Evolutionary conservation across 2,113 vertebrate species (phyloP).

Genomic region (Anarhynchus alexandrinus): DNA sequence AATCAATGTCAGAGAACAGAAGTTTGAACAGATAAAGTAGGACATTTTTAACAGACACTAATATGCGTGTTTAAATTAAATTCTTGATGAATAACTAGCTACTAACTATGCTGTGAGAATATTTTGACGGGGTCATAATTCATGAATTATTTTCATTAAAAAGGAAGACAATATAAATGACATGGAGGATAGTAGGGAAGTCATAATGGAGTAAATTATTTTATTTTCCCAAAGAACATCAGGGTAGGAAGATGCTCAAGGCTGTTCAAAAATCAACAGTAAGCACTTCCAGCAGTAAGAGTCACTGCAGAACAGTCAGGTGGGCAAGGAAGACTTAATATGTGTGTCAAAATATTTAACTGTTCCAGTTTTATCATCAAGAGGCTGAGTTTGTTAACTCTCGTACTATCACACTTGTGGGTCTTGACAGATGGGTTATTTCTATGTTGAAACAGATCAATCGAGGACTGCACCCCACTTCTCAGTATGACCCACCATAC

Average conservation of each 20-base stretch:
- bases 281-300: not conserved
- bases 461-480: accelerated
- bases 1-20: not conserved
- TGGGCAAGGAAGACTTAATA: not conserved
- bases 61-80: not conserved
- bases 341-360: not conserved
- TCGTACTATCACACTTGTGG: not conserved
- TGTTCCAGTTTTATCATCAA: not conserved
- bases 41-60: not conserved
- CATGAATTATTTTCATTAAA: not conserved
- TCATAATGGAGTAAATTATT: not conserved
- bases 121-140: not conserved
- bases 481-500: not conserved
- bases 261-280: not conserved
- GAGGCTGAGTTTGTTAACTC: not conserved
- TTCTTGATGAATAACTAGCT: not conserved
- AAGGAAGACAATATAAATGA: not conserved
- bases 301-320: not conserved
- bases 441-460: not conserved
- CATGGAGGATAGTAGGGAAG: not conserved
- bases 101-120: not conserved
- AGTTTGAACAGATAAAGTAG: not conserved
- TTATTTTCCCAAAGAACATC: not conserved
- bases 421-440: not conserved
- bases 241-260: not conserved